Evolutionary conservation across 2,888 invertebrate species (phyloP), one percentile per base, ranked within the genome.

Genomic region (Drosophila basisetae): DNA sequence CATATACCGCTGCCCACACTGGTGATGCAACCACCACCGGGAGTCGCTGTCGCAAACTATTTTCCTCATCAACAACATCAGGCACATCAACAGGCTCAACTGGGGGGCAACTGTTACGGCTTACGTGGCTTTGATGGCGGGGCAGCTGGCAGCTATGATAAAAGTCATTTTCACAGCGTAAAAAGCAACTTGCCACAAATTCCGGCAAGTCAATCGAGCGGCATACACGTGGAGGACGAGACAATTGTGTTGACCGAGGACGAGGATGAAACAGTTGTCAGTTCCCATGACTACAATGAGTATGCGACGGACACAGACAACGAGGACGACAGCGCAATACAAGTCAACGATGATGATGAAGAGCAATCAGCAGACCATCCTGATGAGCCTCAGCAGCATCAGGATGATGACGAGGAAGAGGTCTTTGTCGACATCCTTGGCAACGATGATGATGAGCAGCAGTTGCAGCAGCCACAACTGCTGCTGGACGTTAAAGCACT

Each of bases 181-280:
- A 90, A 86, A 81, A 87, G 77, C 80, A 86, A 80, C 86, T 92
- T 91, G 76, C 82, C 76, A 58, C 85, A 83, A 84, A 92, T 92
- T 80, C 87, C 92, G 78, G 80, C 86, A 79, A 89, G 84, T 88
- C 89, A 91, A 90, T 80, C 83, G 81, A 89, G 83, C 82, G 78
- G 78, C 74, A 83, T 84, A 64, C 86, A 75, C 61, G 89, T 83
- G 78, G 93, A 92, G 65, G 92, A 92, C 73, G 93, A 92, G 83
- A 92, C 92, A 81, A 93, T 93, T 83, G 90, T 93, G 78, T 80
- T 93, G 88, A 93, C 93, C 84, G 93, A 93, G 82, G 92, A 93
- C 82, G 92, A 92, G 68, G 92, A 91, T 39, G 91, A 91, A 70
- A 91, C 88, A 84, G 85, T 92, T 91, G 90, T 90, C 69, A 92